Conservation (phyloP, 2,888 invertebrate genomes). For the Stenurella melanura region DNA sequence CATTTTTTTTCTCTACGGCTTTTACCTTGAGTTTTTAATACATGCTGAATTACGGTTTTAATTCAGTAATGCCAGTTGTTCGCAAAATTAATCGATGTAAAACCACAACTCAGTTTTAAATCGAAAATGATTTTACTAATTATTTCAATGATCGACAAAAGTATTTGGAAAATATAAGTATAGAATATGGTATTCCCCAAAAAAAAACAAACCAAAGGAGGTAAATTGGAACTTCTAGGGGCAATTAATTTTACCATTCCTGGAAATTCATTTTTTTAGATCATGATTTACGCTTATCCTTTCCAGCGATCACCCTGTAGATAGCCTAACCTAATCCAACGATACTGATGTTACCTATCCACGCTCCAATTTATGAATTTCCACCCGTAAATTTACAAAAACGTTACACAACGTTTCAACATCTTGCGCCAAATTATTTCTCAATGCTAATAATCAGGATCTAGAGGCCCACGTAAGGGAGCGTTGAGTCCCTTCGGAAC, state of each 20-base stretch:
- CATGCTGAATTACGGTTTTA: neutral
- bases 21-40: neutral
- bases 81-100: too few relatives aligned
- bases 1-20: neutral
- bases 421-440: neutral
- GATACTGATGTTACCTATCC: neutral
- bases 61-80: too few relatives aligned
- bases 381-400: neutral
- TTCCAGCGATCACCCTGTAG: neutral
- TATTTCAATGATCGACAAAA: too few relatives aligned
- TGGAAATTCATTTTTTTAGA: too few relatives aligned
- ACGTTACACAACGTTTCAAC: slow-evolving; percentile 2
- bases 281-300: neutral
- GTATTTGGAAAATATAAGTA: too few relatives aligned
- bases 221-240: too few relatives aligned
- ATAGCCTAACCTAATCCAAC: neutral
- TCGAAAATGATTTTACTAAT: too few relatives aligned
- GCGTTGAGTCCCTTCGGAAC: too few relatives aligned
- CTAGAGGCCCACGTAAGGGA: neutral
- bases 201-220: too few relatives aligned
- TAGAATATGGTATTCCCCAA: too few relatives aligned
- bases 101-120: too few relatives aligned
- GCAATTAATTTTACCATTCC: too few relatives aligned
- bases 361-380: neutral
- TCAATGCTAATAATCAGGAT: slow-evolving; percentile 6